Conservation (phyloP, 2,888 invertebrate genomes). For the Rotaria socialis region DNA sequence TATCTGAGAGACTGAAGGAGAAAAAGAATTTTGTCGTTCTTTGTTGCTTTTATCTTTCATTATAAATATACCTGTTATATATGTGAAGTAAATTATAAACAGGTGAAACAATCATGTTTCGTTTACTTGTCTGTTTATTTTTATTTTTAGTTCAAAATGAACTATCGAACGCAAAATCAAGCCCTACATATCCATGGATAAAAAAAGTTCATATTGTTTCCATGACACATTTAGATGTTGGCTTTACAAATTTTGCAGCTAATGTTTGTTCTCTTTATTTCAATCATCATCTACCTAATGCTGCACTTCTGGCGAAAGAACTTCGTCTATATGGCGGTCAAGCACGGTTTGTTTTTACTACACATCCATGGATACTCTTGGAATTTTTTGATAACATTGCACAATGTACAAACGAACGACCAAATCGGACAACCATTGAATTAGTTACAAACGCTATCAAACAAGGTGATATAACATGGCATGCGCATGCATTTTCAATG, state of each 20-base stretch:
- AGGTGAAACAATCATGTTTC: not conserved
- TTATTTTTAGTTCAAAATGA: not conserved
- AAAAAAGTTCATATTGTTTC: not conserved
- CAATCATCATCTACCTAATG: not conserved
- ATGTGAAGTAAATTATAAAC: no score
- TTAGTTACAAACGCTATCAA: not conserved
- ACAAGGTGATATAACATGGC: conserved; percentile 15
- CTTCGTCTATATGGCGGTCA: not conserved
- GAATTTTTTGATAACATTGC: conserved; percentile 10
- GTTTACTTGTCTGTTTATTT: not conserved
- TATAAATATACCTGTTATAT: no score
- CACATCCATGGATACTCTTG: conserved; percentile 1
- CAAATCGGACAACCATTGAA: not conserved
- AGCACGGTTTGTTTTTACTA: not conserved
- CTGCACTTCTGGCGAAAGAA: not conserved
- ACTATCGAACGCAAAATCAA: not conserved
- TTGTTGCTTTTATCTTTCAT: no score
- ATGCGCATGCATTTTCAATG: conserved; percentile 9
- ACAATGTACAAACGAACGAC: not conserved
- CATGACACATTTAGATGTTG: conserved; percentile 20
- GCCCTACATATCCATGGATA: not conserved
- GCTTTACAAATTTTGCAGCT: not conserved
- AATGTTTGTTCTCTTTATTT: conserved; percentile 23
- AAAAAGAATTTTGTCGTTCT: no score
- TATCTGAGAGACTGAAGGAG: no score